These are phyloP conservation scores for Leucozona laternaria DNA, from an alignment of 2,888 invertebrate species.

Conservation along the genomic window DNA sequence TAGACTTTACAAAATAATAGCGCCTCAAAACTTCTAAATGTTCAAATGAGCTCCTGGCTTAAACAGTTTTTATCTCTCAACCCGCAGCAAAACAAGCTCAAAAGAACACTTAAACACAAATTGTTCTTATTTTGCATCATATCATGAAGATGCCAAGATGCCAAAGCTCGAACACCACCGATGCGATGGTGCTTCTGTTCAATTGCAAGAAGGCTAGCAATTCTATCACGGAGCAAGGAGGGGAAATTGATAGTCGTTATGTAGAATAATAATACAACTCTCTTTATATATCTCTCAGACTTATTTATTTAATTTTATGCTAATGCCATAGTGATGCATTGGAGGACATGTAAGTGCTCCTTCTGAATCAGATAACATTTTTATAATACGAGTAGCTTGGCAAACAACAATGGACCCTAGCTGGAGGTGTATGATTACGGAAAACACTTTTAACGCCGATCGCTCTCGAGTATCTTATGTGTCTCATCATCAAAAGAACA, in stretches of 20 bases:
- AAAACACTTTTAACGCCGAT: constrained; percentile 54
- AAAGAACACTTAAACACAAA: constrained; percentile 11
- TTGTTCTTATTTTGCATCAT: constrained; percentile 41
- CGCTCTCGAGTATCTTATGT: constrained; percentile 14
- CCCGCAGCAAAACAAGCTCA: not conserved
- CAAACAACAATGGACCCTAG: constrained; percentile 62
- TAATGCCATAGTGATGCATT: constrained; percentile 65
- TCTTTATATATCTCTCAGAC: constrained; percentile 8
- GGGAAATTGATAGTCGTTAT: constrained; percentile 59
- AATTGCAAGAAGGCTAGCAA: not conserved
- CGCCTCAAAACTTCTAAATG: not conserved
- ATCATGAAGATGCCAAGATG: constrained; percentile 52
- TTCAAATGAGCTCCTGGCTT: not conserved
- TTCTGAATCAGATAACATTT: constrained; percentile 65
- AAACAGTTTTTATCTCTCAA: not conserved
- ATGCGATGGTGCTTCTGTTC: constrained; percentile 47
- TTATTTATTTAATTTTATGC: constrained; percentile 71
- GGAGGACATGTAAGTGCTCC: constrained; percentile 69
- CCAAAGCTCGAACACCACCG: constrained; percentile 9
- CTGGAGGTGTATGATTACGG: constrained; percentile 69
- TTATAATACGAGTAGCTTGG: constrained; percentile 51
- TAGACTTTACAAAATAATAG: too few relatives aligned
- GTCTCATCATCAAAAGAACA: constrained; percentile 39
- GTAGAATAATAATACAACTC: constrained; percentile 24
- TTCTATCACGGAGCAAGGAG: not conserved